Evolutionary conservation across 2,797 vertebrate species (phyloP), one percentile per base, ranked within the genome.

Genomic region (Sciurus vulgaris): DNA sequence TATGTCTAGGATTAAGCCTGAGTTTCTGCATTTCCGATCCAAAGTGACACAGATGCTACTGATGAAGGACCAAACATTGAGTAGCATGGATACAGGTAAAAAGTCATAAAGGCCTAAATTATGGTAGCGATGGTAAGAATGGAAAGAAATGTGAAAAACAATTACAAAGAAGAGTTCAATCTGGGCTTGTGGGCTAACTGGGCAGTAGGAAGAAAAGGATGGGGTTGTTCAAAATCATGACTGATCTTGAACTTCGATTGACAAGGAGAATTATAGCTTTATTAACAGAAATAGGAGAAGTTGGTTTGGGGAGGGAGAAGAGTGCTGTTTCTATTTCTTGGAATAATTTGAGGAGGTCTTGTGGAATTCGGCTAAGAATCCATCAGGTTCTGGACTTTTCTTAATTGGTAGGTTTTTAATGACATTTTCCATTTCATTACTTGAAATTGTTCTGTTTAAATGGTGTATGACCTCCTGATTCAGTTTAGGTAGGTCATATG

Each of bases 241-340:
- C 38, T 38, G 38, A 30, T 54, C 89, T 72, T 72, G 86, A 88
- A 63, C 86, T 33, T 33, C 89, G 54, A 24, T 41, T 51, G 18
- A 44, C 30, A 33, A 70, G 88, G 38, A 92, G 70, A 90, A 90
- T 65, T 92, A 10, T 30, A 95, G 59, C n/a, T 81, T 33, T 76
- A 5, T n/a, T 79, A 61, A 28, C 54, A 63, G 63, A 87, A 84
- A 38, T 5, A 67, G 56, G 56, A 72, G 74, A 78, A 5, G 51
- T 10, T 47, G 51, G 26, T 30, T 84, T 93, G 85, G 24, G 74
- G 86, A 86, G 30, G 44, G 78, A 61, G 82, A 28, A 15, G 44
- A 56, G 15, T 12, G 22, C 65, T 79, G 35, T 79, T 47, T 9
- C 44, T 47, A 47, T 47, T 47, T 47, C 44, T 7, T 47, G 44